Conservation (phyloP, 2,113 vertebrate species). For the Chinchilla lanigera region DNA sequence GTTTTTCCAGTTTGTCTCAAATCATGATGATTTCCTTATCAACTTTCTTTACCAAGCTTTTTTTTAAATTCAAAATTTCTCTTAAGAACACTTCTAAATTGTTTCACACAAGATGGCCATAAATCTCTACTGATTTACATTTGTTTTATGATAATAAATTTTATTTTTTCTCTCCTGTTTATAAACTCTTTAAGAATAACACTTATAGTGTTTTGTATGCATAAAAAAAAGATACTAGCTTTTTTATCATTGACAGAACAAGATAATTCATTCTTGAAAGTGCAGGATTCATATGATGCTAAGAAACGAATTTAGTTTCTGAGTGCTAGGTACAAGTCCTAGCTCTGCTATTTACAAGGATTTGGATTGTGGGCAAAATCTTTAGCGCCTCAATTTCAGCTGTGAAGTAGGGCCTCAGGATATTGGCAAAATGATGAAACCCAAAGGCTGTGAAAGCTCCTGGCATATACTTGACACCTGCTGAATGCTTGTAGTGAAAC, state of each 20-base stretch:
- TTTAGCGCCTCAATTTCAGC: background rate
- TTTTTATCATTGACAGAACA: background rate
- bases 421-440: background rate
- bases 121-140: background rate
- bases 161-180: background rate
- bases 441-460: background rate
- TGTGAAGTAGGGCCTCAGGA: background rate
- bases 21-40: background rate
- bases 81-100: background rate
- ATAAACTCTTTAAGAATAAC: background rate
- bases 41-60: background rate
- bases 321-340: background rate
- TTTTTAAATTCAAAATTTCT: background rate
- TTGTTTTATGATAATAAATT: background rate
- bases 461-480: background rate
- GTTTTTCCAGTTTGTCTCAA: background rate
- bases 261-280: background rate
- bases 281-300: background rate
- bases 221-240: conserved; percentile 8
- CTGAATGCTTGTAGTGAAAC: background rate
- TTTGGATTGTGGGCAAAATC: background rate
- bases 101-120: background rate
- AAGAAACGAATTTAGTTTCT: conserved; percentile 8
- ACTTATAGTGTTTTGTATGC: background rate
- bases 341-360: background rate